phyloP scores from a whole-genome alignment of 2,888 invertebrate genomes.

The Biston stratarius region DNA sequence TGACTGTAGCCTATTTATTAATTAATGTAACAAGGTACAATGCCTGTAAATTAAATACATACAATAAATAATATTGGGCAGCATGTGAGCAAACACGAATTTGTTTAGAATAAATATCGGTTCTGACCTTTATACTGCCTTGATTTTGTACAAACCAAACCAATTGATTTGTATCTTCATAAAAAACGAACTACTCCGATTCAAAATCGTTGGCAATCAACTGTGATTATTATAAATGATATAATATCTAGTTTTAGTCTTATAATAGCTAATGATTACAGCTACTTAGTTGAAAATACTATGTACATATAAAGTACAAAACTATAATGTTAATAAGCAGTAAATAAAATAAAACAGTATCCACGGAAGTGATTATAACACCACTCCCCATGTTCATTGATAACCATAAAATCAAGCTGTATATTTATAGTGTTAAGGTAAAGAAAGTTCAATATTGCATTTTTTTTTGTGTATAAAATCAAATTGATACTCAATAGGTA shows the following conservation, averaged over 20 bases:
- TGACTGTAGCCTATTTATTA: no score
- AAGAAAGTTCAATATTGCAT: constrained; percentile 10
- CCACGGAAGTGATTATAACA: constrained; percentile 80
- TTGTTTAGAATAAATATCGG: no score
- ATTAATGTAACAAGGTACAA: no score
- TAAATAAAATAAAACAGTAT: constrained; percentile 53
- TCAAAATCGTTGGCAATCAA: constrained; percentile 72
- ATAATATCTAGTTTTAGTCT: constrained; percentile 50
- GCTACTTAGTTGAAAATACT: constrained; percentile 59
- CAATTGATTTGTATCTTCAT: constrained; percentile 67
- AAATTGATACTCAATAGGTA: no score
- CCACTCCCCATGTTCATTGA: constrained; percentile 65
- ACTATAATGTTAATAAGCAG: constrained; percentile 57
- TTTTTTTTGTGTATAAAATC: no score
- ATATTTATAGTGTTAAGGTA: not conserved
- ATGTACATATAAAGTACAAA: constrained; percentile 40
- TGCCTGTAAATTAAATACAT: no score
- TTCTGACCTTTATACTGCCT: not conserved
- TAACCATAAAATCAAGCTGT: constrained; percentile 22
- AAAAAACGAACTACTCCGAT: constrained; percentile 68
- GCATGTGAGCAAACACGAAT: no score
- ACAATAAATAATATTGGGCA: no score
- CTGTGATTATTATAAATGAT: constrained; percentile 70
- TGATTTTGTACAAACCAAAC: not conserved
- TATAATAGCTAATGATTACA: constrained; percentile 55